Conservation (phyloP, 2,888 invertebrate genomes). For the Lasioglossum vierecki region DNA sequence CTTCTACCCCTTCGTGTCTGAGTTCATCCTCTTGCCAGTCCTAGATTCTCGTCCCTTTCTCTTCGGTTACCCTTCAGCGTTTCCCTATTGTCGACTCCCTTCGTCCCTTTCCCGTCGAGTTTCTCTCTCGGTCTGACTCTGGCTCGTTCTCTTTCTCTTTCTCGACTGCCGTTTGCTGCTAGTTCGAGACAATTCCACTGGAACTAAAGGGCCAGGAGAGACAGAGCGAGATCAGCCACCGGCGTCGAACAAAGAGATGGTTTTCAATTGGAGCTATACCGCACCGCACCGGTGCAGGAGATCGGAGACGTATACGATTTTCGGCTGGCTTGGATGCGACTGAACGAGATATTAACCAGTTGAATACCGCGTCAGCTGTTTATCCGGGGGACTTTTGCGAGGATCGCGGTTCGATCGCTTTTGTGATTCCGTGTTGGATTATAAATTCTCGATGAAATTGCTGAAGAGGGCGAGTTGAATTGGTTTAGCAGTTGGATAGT, state of each 20-base stretch:
- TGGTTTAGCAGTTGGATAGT: background rate
- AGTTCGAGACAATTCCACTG: constrained; percentile 63
- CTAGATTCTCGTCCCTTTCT: background rate
- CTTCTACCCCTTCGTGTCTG: constrained; percentile 42
- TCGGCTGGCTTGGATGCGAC: background rate
- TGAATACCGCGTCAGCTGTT: constrained; percentile 8
- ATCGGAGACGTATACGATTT: constrained; percentile 4
- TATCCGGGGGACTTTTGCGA: background rate
- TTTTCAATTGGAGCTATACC: constrained; percentile 52
- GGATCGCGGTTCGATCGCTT: background rate
- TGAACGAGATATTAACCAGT: constrained; percentile 7
- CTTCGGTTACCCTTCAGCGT: constrained; percentile 22
- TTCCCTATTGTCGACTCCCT: constrained; percentile 4
- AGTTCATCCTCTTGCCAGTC: constrained; percentile 41
- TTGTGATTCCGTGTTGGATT: background rate
- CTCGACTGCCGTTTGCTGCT: constrained; percentile 55
- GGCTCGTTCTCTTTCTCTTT: background rate
- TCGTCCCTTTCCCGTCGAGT: background rate
- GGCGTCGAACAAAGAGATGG: constrained; percentile 62
- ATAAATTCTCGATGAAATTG: background rate
- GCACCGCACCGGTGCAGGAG: background rate
- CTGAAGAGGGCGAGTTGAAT: background rate
- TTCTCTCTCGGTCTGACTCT: background rate
- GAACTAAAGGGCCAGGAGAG: constrained; percentile 17
- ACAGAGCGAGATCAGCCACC: constrained; percentile 32